Conservation (phyloP, 2,113 vertebrate species). For the Bubo blakistoni region DNA sequence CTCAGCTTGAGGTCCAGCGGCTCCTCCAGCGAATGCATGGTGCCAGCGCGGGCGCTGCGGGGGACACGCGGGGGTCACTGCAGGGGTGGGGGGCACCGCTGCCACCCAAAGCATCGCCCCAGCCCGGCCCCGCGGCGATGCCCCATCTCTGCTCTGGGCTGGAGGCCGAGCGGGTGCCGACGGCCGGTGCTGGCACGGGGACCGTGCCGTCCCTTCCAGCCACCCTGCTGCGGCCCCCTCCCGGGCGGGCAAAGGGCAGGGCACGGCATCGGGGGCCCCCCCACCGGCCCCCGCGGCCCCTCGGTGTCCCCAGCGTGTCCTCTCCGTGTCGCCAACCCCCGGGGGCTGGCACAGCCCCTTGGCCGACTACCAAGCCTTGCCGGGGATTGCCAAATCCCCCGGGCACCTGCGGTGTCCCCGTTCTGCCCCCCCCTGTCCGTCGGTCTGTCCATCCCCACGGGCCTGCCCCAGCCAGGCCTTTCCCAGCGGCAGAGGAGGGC, state of each 20-base stretch:
- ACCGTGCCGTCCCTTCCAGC: not conserved
- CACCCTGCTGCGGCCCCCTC: not conserved
- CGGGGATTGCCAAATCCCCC: not conserved
- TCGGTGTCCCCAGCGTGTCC: not conserved
- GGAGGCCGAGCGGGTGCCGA: not conserved
- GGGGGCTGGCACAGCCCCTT: not conserved
- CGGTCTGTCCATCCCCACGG: not conserved
- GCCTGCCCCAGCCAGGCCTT: not conserved
- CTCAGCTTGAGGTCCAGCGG: conserved; percentile 94
- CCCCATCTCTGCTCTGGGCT: not conserved
- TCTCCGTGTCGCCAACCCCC: not conserved
- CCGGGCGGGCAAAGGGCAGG: conserved; percentile 4
- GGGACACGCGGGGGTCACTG: not conserved
- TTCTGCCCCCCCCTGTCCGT: not conserved
- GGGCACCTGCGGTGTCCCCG: not conserved
- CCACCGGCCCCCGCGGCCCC: not conserved
- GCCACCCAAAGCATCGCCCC: not conserved
- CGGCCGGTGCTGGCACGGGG: not conserved
- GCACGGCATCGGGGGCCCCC: not conserved
- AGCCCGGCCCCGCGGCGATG: not conserved
- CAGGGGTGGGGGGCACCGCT: not conserved
- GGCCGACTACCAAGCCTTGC: not conserved
- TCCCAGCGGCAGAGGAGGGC: conserved; percentile 12
- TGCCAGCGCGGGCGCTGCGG: not conserved
- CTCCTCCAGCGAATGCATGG: conserved; percentile 95